Evolutionary conservation across 1,140 invertebrate species (phyloP).

Genomic region (Nasonia giraulti): DNA sequence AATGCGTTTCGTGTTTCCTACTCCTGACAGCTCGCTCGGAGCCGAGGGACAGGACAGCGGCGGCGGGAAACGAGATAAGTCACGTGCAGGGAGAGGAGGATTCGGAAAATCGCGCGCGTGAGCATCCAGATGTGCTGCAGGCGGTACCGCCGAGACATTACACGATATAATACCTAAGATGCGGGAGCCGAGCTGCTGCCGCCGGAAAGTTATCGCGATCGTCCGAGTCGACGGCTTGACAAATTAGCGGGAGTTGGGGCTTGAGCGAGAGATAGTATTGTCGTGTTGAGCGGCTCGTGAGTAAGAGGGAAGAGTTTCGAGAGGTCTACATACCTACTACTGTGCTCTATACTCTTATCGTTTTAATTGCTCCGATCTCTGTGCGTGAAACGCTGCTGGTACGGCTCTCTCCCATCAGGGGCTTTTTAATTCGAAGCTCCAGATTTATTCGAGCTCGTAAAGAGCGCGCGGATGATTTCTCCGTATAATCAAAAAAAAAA

Average conservation of each 20-base stretch:
- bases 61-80: constrained; percentile 39
- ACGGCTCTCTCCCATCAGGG: too few relatives aligned
- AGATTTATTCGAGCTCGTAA: too few relatives aligned
- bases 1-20: constrained; percentile 47
- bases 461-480: too few relatives aligned
- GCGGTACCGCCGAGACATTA: constrained; percentile 22
- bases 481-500: too few relatives aligned
- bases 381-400: too few relatives aligned
- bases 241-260: constrained; percentile 48
- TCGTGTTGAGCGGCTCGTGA: not conserved
- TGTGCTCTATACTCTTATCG: not conserved
- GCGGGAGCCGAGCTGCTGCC: not conserved
- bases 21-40: constrained; percentile 21
- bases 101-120: constrained; percentile 41
- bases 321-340: not conserved
- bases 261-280: not conserved
- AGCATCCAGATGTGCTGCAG: constrained; percentile 46
- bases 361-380: not conserved
- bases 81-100: constrained; percentile 39
- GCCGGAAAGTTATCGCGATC: constrained; percentile 41
- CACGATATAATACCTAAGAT: constrained; percentile 33
- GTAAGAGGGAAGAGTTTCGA: not conserved
- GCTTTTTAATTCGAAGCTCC: too few relatives aligned
- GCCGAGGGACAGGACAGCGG: constrained; percentile 13
- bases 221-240: constrained; percentile 42